These are phyloP conservation scores for Silurus lanzhouensis DNA, from an alignment of 2,797 vertebrate species.

Conservation along the genomic window DNA sequence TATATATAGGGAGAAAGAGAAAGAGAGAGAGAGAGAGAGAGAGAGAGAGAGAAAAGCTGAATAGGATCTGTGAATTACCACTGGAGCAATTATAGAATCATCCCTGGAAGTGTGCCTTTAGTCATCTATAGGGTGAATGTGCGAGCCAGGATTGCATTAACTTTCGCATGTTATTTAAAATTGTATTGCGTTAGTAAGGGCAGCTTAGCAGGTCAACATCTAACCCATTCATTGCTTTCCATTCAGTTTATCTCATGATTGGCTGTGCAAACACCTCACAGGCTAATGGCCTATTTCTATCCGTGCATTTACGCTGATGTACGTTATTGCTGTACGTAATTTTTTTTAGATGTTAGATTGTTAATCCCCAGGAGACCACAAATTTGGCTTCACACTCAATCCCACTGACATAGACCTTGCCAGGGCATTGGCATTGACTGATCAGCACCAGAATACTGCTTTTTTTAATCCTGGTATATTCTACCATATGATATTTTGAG, in stretches of 20 bases:
- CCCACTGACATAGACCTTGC: neutral
- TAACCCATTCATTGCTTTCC: neutral
- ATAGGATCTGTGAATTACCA: neutral
- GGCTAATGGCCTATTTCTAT: neutral
- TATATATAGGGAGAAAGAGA: too few relatives aligned
- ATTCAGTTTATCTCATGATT: neutral
- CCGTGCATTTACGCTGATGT: neutral
- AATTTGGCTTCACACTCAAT: neutral
- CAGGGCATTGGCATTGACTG: neutral
- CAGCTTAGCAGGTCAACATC: neutral
- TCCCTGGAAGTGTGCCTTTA: neutral
- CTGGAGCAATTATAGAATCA: neutral
- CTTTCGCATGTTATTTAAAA: neutral
- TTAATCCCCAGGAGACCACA: neutral
- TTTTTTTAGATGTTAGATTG: neutral
- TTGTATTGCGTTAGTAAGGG: neutral
- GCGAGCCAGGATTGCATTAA: neutral
- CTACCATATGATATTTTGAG: neutral
- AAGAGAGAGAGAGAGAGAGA: too few relatives aligned
- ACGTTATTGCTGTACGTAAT: neutral
- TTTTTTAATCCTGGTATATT: neutral
- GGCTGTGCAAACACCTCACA: neutral
- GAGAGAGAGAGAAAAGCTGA: neutral
- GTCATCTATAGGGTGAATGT: neutral
- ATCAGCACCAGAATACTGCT: neutral